Conservation (phyloP, 2,888 invertebrate species). For the Phasia obesa region DNA sequence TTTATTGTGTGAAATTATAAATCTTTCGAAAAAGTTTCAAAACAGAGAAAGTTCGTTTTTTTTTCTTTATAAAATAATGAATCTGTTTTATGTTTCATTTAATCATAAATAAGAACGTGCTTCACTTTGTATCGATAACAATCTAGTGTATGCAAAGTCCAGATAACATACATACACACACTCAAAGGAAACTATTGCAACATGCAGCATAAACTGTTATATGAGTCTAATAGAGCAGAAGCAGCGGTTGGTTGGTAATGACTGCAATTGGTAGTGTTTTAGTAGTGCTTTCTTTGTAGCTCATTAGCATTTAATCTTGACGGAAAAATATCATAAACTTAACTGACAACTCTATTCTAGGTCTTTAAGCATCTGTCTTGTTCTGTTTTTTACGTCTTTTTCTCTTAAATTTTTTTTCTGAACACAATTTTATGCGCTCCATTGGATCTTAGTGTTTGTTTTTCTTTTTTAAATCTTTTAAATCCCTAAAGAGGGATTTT, state of each 20-base stretch:
- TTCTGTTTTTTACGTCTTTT: conserved; percentile 1
- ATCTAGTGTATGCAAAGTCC: conserved; percentile 18
- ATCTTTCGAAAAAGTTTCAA: conserved; percentile 8
- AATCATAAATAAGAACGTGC: conserved; percentile 55
- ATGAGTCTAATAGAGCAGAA: not conserved
- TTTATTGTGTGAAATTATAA: conserved; percentile 29
- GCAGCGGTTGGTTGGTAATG: not conserved
- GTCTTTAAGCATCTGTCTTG: conserved; percentile 47
- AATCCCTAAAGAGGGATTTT: conserved; percentile 67
- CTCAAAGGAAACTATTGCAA: not conserved
- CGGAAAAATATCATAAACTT: conserved; percentile 75
- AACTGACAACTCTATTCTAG: conserved; percentile 74
- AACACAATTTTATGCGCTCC: conserved; percentile 44
- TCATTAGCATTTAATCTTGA: conserved; percentile 75
- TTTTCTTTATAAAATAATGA: conserved; percentile 14
- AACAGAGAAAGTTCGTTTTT: conserved; percentile 25
- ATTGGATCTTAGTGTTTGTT: conserved; percentile 53
- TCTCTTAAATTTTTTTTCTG: conserved; percentile 9
- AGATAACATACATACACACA: conserved; percentile 5
- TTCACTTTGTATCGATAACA: conserved; percentile 39
- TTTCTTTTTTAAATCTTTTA: conserved; percentile 54
- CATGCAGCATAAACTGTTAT: conserved; percentile 11
- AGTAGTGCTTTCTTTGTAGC: conserved; percentile 58
- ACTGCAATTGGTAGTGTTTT: conserved; percentile 25
- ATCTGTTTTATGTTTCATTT: conserved; percentile 43